These are phyloP conservation scores for Blera fallax DNA, from an alignment of 2,888 invertebrate genomes.

Conservation along the genomic window DNA sequence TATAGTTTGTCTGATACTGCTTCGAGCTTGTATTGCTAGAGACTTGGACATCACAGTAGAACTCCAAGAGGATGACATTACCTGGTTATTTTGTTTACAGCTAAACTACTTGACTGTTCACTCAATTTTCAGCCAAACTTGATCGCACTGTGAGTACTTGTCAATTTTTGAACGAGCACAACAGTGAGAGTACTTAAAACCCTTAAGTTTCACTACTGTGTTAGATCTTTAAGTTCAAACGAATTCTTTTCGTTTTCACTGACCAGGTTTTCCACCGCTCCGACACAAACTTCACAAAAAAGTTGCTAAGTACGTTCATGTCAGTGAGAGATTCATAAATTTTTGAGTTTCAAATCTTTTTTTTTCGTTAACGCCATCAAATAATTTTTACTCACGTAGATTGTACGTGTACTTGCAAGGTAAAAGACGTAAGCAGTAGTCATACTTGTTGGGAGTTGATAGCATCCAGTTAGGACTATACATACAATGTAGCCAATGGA, in stretches of 20 bases:
- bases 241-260: background rate
- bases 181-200: background rate
- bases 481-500: no score
- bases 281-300: no score
- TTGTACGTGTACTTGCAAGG: background rate
- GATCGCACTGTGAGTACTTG: background rate
- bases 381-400: background rate
- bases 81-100: no score
- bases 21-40: no score
- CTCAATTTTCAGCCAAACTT: no score
- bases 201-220: background rate
- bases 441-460: background rate
- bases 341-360: background rate
- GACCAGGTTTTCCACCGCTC: no score
- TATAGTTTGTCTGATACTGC: no score
- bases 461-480: background rate
- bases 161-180: background rate
- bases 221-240: background rate
- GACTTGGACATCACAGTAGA: no score
- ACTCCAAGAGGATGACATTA: no score
- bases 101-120: no score
- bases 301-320: background rate
- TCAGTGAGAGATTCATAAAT: background rate
- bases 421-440: background rate
- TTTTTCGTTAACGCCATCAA: background rate